A percentile compares a stretch with the other conserved stretches of the same genome.
These are phyloP conservation scores for Morpho deidamia DNA, from an alignment of 2,888 invertebrate genomes.

Conservation along the genomic window DNA sequence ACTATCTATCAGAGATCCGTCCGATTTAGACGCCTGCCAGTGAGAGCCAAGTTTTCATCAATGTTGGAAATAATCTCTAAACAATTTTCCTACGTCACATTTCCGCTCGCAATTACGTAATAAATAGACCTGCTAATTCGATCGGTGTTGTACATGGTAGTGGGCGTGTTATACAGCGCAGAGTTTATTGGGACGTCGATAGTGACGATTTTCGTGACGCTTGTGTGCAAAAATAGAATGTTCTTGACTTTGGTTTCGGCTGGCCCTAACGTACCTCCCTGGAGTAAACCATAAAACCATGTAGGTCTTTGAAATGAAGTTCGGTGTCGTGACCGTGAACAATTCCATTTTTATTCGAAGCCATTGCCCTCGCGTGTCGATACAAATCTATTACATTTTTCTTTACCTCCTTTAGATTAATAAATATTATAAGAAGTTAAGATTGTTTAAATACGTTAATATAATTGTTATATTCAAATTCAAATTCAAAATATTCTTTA, in stretches of 20 bases:
- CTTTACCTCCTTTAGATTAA: no score
- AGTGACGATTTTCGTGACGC: slow-evolving; percentile 21
- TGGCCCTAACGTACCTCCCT: slow-evolving; percentile 9
- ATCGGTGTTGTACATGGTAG: slow-evolving; percentile 6
- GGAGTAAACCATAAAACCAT: slow-evolving; percentile 11
- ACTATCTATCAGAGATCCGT: background rate
- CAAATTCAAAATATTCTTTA: no score
- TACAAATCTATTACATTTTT: no score
- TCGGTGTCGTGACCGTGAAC: slow-evolving; percentile 22
- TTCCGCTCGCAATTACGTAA: slow-evolving; percentile 14
- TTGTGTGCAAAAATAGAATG: slow-evolving; percentile 19
- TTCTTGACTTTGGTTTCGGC: slow-evolving; percentile 20
- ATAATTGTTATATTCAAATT: no score
- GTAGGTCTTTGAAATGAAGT: slow-evolving; percentile 17
- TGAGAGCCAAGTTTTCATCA: slow-evolving; percentile 20
- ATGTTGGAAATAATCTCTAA: slow-evolving; percentile 14
- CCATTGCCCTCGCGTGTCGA: background rate
- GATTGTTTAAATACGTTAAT: no score
- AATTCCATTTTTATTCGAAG: background rate
- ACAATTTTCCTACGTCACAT: slow-evolving; percentile 17
- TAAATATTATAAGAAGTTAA: no score
- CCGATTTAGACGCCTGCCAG: slow-evolving; percentile 6
- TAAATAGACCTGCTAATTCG: slow-evolving; percentile 18
- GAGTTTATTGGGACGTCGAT: background rate
- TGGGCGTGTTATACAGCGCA: slow-evolving; percentile 9